phyloP scores from a whole-genome alignment of 2,113 vertebrate genomes.

The Caranx melampygus region DNA sequence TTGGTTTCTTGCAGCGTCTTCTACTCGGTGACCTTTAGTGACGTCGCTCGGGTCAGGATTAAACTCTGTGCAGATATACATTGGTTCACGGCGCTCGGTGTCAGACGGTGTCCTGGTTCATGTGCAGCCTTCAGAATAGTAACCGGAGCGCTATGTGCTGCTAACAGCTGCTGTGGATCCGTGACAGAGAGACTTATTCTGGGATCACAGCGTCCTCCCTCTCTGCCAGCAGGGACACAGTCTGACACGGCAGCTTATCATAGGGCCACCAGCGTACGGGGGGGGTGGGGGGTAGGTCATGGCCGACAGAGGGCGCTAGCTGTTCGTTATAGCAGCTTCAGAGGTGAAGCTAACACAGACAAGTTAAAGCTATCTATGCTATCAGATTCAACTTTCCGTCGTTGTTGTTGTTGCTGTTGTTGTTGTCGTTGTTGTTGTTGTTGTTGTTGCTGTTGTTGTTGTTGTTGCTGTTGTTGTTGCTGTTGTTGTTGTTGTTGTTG shows the following conservation, averaged over 20 bases:
- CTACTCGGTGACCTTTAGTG: neutral
- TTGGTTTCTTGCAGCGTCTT: no score
- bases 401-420: no score
- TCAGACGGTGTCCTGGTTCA: neutral
- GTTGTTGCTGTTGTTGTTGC: no score
- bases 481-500: no score
- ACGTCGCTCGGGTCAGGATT: neutral
- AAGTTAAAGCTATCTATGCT: no score
- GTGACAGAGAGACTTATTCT: conserved; percentile 80
- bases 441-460: no score
- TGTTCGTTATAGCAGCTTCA: no score
- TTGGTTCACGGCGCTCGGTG: neutral
- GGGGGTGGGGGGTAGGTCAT: neutral
- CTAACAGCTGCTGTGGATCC: conserved; percentile 71
- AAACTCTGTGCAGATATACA: neutral
- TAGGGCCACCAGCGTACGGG: neutral
- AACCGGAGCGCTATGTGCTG: conserved; percentile 52
- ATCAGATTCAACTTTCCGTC: no score
- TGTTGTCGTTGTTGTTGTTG: no score
- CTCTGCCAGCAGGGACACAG: conserved; percentile 46
- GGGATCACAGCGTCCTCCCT: conserved; percentile 67
- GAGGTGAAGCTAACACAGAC: no score
- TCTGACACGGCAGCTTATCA: conserved; percentile 35
- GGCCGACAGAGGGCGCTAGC: no score
- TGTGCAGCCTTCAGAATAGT: conserved; percentile 54